These are phyloP conservation scores for Oreamnos americanus DNA, from an alignment of 2,113 vertebrate genomes.

Conservation along the genomic window DNA sequence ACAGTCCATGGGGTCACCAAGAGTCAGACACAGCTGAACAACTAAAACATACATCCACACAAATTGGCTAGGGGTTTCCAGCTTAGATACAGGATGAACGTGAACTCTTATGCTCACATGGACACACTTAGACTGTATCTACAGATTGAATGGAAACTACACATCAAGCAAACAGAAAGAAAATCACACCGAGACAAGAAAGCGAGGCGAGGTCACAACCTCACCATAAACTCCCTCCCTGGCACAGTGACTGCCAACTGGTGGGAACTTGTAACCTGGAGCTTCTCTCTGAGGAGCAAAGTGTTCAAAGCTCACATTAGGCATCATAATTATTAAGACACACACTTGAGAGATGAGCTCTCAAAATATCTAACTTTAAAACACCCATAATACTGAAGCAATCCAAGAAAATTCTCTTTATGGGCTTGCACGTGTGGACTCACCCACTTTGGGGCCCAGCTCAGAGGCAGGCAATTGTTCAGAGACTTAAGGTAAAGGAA, in stretches of 20 bases:
- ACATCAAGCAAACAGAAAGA: background rate
- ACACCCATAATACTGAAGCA: background rate
- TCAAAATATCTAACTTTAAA: background rate
- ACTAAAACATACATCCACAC: background rate
- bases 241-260: background rate
- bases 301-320: background rate
- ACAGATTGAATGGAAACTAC: background rate
- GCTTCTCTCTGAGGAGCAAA: background rate
- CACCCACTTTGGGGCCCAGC: background rate
- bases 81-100: background rate
- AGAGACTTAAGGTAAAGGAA: background rate
- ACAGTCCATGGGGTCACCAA: background rate
- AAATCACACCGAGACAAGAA: background rate
- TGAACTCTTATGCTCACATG: background rate
- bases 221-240: background rate
- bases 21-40: background rate
- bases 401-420: background rate
- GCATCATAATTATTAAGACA: background rate
- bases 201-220: background rate
- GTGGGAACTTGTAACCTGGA: background rate
- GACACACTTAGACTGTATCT: background rate
- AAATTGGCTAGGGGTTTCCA: background rate
- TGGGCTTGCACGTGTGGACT: background rate
- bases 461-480: background rate
- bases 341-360: background rate